Evolutionary conservation across 1,140 invertebrate species (phyloP).

Genomic region (Drosophila parvula): DNA sequence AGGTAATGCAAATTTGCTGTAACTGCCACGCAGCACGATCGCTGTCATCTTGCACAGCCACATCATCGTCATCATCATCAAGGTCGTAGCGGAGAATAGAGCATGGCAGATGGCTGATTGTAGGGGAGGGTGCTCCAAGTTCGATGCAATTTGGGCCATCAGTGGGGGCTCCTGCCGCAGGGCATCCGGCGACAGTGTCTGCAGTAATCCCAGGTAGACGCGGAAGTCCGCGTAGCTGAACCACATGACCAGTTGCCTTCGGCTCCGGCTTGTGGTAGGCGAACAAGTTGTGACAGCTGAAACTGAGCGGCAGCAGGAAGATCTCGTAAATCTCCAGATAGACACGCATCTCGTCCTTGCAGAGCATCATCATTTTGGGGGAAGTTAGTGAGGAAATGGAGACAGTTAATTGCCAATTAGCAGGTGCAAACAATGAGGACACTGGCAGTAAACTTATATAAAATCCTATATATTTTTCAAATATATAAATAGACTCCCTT

Average conservation of each 20-base stretch:
- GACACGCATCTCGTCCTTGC: conserved; percentile 7
- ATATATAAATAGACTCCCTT: too few species aligned
- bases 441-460: not conserved
- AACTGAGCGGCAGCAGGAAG: conserved; percentile 21
- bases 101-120: not conserved
- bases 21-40: conserved; percentile 40
- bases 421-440: not conserved
- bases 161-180: conserved; percentile 19
- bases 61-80: conserved; percentile 35
- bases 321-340: conserved; percentile 17
- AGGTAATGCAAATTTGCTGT: conserved; percentile 54
- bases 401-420: not conserved
- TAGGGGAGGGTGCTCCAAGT: conserved; percentile 5
- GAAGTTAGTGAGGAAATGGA: conserved; percentile 12
- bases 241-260: not conserved
- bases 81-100: not conserved
- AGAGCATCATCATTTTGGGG: not conserved
- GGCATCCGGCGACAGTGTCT: conserved; percentile 10
- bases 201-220: conserved; percentile 31
- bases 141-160: conserved; percentile 11
- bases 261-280: conserved; percentile 30
- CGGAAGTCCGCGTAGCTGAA: conserved; percentile 47
- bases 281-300: conserved; percentile 36
- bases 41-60: conserved; percentile 39
- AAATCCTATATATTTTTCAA: too few species aligned